Evolutionary conservation across 2,797 vertebrate genomes (phyloP).

Genomic region (Hemitrygon akajei): DNA sequence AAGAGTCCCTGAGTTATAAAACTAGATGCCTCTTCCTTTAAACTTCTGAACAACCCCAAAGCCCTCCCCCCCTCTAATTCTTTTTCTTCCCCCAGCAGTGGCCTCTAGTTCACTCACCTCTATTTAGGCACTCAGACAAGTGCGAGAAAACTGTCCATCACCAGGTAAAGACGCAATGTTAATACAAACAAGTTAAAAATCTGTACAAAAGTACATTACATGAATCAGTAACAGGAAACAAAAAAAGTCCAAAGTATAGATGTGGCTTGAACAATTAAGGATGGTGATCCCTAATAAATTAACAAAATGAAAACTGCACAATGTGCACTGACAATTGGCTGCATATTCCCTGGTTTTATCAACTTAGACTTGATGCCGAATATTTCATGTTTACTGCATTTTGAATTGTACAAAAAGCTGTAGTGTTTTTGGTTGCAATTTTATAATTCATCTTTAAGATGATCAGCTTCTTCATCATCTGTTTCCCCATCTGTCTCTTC

Average conservation of each 20-base stretch:
- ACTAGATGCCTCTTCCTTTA: constrained; percentile 25
- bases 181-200: constrained; percentile 38
- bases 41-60: not conserved
- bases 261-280: constrained; percentile 32
- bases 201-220: constrained; percentile 38
- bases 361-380: not conserved
- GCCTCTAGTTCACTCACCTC: not conserved
- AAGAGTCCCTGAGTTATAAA: not conserved
- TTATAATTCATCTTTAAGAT: constrained; percentile 80
- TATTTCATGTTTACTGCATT: constrained; percentile 36
- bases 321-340: constrained; percentile 3
- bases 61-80: not conserved
- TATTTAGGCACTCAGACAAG: not conserved
- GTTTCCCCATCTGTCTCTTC: constrained; percentile 48
- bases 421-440: constrained; percentile 36
- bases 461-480: constrained; percentile 62
- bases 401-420: constrained; percentile 31
- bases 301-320: constrained; percentile 17
- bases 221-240: constrained; percentile 29
- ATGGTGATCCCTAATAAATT: constrained; percentile 36
- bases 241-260: constrained; percentile 29
- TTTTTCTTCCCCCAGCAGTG: not conserved
- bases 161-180: constrained; percentile 30
- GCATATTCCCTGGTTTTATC: constrained; percentile 32
- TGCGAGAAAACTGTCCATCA: not conserved